Percentiles rank a stretch among this genome's conserved stretches.
phyloP scores from a whole-genome alignment of 2,113 vertebrate genomes.

The Jaculus jaculus region DNA sequence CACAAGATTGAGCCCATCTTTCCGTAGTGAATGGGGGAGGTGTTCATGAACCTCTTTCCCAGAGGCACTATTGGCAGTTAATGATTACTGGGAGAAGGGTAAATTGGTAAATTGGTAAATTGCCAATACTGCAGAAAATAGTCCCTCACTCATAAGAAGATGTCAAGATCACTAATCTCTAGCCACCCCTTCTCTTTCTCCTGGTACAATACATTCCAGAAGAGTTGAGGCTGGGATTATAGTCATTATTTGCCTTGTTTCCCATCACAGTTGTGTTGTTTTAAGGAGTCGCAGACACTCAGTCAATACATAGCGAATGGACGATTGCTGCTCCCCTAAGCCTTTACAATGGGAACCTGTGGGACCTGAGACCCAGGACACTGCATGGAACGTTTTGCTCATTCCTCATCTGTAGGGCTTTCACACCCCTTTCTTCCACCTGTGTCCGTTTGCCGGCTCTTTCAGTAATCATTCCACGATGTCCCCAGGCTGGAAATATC shows the following conservation, averaged over 20 bases:
- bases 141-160: no score
- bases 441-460: not conserved
- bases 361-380: not conserved
- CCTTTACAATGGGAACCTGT: not conserved
- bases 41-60: no score
- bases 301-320: not conserved
- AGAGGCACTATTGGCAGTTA: no score
- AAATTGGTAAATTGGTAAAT: no score
- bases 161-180: not conserved
- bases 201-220: not conserved
- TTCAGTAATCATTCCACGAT: not conserved
- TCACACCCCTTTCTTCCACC: not conserved
- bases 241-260: slow-evolving; percentile 36
- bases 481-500: not conserved
- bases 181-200: not conserved
- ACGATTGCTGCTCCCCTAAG: not conserved
- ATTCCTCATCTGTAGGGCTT: not conserved
- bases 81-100: no score
- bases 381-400: not conserved
- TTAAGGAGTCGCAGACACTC: not conserved
- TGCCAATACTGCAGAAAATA: no score
- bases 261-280: not conserved
- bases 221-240: not conserved
- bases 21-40: no score
- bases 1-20: no score